Conservation (phyloP, 2,113 vertebrate genomes). For the Pelodiscus sinensis region DNA sequence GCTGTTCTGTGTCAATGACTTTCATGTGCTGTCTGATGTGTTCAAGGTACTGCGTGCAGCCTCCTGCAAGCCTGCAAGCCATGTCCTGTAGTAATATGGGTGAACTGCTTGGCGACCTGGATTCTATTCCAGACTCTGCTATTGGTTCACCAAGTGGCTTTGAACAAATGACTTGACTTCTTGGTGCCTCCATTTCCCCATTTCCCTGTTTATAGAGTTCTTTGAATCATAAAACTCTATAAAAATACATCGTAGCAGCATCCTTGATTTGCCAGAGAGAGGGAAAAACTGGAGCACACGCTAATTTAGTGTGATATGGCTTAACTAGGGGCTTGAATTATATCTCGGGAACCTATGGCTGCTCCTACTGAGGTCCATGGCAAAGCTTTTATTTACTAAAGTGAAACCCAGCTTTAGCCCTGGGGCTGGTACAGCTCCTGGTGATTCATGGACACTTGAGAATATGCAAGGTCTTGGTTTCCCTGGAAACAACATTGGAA, state of each 20-base stretch:
- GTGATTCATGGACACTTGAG: neutral
- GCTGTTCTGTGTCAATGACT: neutral
- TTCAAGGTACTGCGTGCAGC: neutral
- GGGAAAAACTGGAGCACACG: neutral
- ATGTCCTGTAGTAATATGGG: neutral
- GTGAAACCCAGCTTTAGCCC: neutral
- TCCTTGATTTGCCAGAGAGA: neutral
- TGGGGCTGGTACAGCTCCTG: neutral
- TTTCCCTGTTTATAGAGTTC: neutral
- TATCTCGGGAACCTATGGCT: neutral
- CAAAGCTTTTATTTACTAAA: neutral
- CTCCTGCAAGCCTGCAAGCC: neutral
- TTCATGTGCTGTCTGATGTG: neutral
- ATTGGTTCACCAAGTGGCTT: neutral
- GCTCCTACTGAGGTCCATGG: neutral
- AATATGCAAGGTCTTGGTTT: neutral
- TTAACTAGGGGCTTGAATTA: neutral
- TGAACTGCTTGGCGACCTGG: neutral
- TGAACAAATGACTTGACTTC: neutral
- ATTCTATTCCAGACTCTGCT: neutral
- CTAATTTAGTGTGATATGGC: neutral
- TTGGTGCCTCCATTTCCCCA: neutral
- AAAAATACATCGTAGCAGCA: neutral
- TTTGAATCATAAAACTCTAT: neutral
- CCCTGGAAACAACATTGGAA: too few relatives aligned